A percentile compares a stretch with the other conserved stretches of the same genome.
These are phyloP conservation scores for Lepidocolaptes lacrymiger DNA, from an alignment of 2,797 vertebrate species.

Conservation along the genomic window DNA sequence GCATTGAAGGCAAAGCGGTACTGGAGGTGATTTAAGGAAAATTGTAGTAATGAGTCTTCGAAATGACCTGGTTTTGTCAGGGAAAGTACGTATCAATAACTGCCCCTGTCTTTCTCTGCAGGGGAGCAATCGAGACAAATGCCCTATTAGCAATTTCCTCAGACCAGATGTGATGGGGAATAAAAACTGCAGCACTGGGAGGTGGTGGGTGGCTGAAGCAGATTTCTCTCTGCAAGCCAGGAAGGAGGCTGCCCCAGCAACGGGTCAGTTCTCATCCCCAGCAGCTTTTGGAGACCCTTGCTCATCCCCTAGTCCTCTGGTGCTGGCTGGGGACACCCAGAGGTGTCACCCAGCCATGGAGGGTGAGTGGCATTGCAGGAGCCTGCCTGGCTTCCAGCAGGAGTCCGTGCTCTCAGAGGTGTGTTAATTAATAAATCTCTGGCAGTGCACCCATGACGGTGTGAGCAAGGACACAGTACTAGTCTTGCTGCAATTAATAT, in stretches of 20 bases:
- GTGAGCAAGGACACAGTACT: rapidly evolving
- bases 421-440: neutral
- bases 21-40: neutral
- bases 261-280: neutral
- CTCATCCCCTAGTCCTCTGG: rapidly evolving
- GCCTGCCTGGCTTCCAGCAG: neutral
- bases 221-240: neutral
- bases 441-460: rapidly evolving
- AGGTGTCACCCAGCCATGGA: rapidly evolving
- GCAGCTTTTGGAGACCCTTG: neutral
- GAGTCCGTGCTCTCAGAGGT: neutral
- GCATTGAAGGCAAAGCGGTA: neutral
- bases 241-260: neutral
- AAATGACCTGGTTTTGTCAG: neutral
- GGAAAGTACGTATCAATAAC: neutral
- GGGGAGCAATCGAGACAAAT: neutral
- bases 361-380: rapidly evolving
- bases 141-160: neutral
- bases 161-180: neutral
- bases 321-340: neutral
- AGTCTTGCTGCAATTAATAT: neutral
- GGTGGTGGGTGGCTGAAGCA: neutral
- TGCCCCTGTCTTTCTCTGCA: neutral
- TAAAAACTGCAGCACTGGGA: neutral
- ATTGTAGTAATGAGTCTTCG: neutral